Base-by-base conservation (phyloP, 2,113 vertebrate species). In the Notothenia rossii region DNA sequence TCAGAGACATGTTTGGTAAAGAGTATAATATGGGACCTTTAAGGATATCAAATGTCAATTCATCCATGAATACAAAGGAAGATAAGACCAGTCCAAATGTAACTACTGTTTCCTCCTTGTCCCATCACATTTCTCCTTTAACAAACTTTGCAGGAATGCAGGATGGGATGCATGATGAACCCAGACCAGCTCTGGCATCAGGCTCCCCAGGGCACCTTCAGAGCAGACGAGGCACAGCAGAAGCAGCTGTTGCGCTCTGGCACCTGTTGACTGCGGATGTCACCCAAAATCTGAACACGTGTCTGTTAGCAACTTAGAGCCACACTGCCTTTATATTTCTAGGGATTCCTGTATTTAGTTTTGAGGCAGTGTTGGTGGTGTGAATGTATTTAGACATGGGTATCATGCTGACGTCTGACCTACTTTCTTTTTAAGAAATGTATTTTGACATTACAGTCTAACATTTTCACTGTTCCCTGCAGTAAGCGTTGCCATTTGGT, bases 381-480 rank as follows among this genome's bases (percentile, higher is more conserved):
- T 40, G 60, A 55, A 84, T 59, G 70, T 48, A 43, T 54, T 84
- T 59, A 75, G 46, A 77, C 55, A 55, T 66, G 75, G 45, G 72
- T 75, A 66, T 64, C 67, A 48, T 45, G 74, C 55, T 49, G 45
- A 50, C 66, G 67, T 74, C 72, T 85, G 62, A 69, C 84, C 85
- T 80, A 71, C 75, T 83, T 87, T 55, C 65, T 73, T 55, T 70
- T 51, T 62, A 10, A n/a, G 33, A 75, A 22, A 13, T 29, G 14
- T 77, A 62, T 89, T 87, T 85, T 84, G 82, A 92, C 88, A 86
- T 86, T 84, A 63, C 76, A 75, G 61, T 89, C 77, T 63, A 43
- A 81, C 73, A 58, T 63, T 22, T 22, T 22, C 22, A 22, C 22
- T 22, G 22, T 22, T 22, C 66, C 73, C 82, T 40, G 72, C 72